A percentile compares a stretch with the other conserved stretches of the same genome.
Evolutionary conservation across 2,113 vertebrate species (phyloP).

Genomic region (Ictalurus furcatus): DNA sequence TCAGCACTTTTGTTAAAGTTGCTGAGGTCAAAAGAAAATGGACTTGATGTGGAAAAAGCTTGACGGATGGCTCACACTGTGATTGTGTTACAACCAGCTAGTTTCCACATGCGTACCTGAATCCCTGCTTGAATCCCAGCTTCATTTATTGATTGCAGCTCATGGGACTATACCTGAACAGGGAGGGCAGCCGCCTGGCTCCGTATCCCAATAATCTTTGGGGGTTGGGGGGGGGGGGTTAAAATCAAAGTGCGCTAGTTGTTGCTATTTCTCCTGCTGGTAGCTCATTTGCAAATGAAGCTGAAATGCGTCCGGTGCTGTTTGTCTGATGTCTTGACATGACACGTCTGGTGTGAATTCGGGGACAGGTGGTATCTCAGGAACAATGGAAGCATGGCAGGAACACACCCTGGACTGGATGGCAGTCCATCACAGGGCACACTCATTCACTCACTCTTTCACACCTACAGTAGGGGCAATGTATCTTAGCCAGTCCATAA

Average conservation of each 20-base stretch:
- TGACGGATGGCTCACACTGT: not conserved
- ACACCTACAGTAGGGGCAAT: not conserved
- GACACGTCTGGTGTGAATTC: too few relatives aligned
- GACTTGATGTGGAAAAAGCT: not conserved
- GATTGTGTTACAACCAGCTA: not conserved
- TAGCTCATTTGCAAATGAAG: not conserved
- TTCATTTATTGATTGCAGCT: slow-evolving; percentile 18
- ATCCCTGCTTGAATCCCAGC: not conserved
- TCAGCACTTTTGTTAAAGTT: not conserved
- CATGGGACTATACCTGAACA: not conserved
- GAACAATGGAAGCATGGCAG: too few relatives aligned
- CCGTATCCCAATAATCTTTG: not conserved
- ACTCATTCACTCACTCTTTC: not conserved
- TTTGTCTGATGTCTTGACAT: too few relatives aligned
- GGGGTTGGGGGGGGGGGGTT: too few relatives aligned
- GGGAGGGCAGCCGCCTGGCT: not conserved
- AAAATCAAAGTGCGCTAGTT: not conserved
- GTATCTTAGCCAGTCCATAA: not conserved
- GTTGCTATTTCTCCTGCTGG: not conserved
- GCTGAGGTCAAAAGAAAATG: not conserved
- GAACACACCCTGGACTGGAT: too few relatives aligned
- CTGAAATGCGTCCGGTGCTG: too few relatives aligned
- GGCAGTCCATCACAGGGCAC: too few relatives aligned
- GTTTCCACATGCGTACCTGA: not conserved
- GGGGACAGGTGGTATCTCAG: too few relatives aligned